phyloP scores from a whole-genome alignment of 1,140 invertebrate species.

The Drosophila aff. region DNA sequence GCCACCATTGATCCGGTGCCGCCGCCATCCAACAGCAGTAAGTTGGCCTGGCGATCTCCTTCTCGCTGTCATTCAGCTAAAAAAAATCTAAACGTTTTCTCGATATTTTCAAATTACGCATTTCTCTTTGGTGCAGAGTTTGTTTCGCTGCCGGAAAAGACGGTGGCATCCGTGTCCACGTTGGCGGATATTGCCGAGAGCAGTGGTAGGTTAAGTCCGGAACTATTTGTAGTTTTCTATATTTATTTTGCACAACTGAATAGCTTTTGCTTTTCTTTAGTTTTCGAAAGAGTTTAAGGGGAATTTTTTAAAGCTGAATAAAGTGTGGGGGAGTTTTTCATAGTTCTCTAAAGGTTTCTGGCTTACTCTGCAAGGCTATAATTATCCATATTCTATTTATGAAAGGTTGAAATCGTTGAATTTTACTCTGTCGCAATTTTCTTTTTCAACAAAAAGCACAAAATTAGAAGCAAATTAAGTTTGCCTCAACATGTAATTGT shows the following conservation, averaged over 20 bases:
- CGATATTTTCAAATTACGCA: background rate
- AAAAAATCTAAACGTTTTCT: background rate
- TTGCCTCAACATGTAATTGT: conserved; percentile 2
- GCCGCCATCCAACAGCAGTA: conserved; percentile 30
- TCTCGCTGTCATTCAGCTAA: background rate
- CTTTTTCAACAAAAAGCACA: background rate
- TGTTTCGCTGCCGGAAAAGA: conserved; percentile 48
- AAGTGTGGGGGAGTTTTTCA: too few relatives aligned
- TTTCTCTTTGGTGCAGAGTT: conserved; percentile 53
- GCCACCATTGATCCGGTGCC: conserved; percentile 63
- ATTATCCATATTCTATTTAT: background rate
- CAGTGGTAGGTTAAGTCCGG: conserved; percentile 37
- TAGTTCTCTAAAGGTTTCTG: background rate
- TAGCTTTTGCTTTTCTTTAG: background rate
- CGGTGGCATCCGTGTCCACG: conserved; percentile 41
- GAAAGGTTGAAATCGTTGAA: too few relatives aligned
- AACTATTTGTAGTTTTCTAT: background rate
- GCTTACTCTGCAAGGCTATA: too few relatives aligned
- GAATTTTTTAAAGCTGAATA: too few relatives aligned
- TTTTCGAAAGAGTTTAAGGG: background rate
- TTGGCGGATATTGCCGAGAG: conserved; percentile 77
- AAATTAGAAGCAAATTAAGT: background rate
- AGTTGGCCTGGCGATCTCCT: background rate
- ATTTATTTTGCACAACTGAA: background rate
- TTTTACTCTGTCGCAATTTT: too few relatives aligned